Conservation (phyloP, 2,888 invertebrate species). For the Pasiphila rectangulata region DNA sequence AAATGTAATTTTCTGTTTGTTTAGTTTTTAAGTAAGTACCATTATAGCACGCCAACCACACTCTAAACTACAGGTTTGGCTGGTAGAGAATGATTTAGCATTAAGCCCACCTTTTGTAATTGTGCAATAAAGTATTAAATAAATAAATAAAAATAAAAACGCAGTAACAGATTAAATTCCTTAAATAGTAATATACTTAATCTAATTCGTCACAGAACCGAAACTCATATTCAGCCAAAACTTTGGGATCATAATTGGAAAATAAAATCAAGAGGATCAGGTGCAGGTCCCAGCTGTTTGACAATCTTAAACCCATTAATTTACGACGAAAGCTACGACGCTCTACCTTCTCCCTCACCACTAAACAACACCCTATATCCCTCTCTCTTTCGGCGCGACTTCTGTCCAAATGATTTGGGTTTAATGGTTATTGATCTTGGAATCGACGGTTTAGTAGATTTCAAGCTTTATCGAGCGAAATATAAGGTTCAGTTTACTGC, state of each 20-base stretch:
- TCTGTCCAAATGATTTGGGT: conserved; percentile 68
- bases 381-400: conserved; percentile 58
- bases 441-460: conserved; percentile 38
- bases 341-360: conserved; percentile 49
- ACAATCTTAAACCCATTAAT: conserved; percentile 52
- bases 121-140: neutral
- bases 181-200: neutral
- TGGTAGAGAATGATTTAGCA: too few relatives aligned
- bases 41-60: too few relatives aligned
- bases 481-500: conserved; percentile 33
- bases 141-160: conserved; percentile 7
- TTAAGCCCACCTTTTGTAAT: too few relatives aligned
- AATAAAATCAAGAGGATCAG: conserved; percentile 74
- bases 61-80: too few relatives aligned
- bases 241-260: conserved; percentile 51
- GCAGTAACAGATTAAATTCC: too few relatives aligned
- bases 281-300: conserved; percentile 64
- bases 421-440: conserved; percentile 74
- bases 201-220: conserved; percentile 1
- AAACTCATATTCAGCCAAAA: conserved; percentile 21
- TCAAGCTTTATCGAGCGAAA: conserved; percentile 42
- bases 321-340: conserved; percentile 48
- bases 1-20: too few relatives aligned
- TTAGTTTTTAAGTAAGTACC: too few relatives aligned
- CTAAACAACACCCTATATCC: conserved; percentile 35